A percentile compares a stretch with the other conserved stretches of the same genome.
phyloP scores from a whole-genome alignment of 2,113 vertebrate species.

The Thunnus thynnus region DNA sequence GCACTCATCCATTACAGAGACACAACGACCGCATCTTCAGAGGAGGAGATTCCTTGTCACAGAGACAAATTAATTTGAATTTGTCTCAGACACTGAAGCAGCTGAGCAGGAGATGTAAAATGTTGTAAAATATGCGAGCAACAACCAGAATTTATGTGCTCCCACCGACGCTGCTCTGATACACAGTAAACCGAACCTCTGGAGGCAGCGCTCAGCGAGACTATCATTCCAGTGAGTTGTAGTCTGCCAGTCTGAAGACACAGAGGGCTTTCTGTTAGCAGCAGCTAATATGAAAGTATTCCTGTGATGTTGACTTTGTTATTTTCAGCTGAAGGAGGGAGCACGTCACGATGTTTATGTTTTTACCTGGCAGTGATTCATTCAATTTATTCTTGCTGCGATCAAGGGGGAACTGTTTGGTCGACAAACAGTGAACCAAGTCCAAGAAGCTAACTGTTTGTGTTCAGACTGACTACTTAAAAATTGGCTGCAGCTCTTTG shows the following conservation, averaged over 20 bases:
- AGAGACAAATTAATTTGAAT: neutral
- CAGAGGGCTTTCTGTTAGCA: constrained; percentile 68
- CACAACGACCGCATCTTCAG: neutral
- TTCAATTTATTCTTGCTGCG: constrained; percentile 51
- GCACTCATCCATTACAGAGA: neutral
- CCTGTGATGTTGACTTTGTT: constrained; percentile 74
- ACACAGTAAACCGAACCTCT: constrained; percentile 29
- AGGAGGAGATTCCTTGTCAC: neutral
- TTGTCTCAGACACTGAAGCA: constrained; percentile 7
- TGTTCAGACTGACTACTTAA: constrained; percentile 51
- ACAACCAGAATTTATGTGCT: constrained; percentile 34
- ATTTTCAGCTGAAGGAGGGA: constrained; percentile 70
- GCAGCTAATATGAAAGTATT: constrained; percentile 64
- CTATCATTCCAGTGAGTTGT: constrained; percentile 42
- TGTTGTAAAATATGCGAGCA: constrained; percentile 20
- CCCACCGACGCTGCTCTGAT: constrained; percentile 10
- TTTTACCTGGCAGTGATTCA: constrained; percentile 67
- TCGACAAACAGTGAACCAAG: constrained; percentile 55
- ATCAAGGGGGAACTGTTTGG: constrained; percentile 52
- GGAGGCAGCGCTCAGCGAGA: constrained; percentile 46
- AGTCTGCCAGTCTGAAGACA: constrained; percentile 67
- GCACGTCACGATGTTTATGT: constrained; percentile 71
- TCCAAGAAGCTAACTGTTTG: constrained; percentile 53
- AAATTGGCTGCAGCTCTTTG: constrained; percentile 16
- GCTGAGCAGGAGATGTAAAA: constrained; percentile 14